Percentiles rank a stretch among this genome's conserved stretches.
These are phyloP conservation scores for Acrossocheilus fasciatus DNA, from an alignment of 2,797 vertebrate species.

Conservation along the genomic window DNA sequence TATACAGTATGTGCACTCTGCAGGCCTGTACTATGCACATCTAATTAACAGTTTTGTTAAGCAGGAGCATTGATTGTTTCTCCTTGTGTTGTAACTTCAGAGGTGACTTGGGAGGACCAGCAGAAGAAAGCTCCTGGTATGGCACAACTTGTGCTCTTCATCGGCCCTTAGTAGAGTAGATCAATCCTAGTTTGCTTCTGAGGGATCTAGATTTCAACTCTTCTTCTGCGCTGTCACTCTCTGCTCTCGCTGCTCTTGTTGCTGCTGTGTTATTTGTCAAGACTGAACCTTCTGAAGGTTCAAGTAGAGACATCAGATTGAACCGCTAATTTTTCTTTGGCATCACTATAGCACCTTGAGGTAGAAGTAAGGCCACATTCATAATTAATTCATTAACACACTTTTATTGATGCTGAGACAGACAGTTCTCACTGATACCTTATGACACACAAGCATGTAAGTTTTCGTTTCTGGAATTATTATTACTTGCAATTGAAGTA, in stretches of 20 bases:
- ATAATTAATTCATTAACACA: not conserved
- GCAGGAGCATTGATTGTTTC: slow-evolving; percentile 58
- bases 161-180: slow-evolving; percentile 25
- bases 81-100: slow-evolving; percentile 81
- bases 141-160: slow-evolving; percentile 43
- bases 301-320: not conserved
- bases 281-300: not conserved
- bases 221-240: slow-evolving; percentile 10
- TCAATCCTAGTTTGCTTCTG: slow-evolving; percentile 17
- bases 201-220: slow-evolving; percentile 11
- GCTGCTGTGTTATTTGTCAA: slow-evolving; percentile 13
- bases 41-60: not conserved
- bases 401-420: not conserved
- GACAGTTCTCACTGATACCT: not conserved
- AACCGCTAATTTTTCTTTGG: not conserved
- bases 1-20: not conserved
- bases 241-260: slow-evolving; percentile 8
- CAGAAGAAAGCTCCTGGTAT: slow-evolving; percentile 91
- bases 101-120: slow-evolving; percentile 98
- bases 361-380: not conserved
- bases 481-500: not conserved
- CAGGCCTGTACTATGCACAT: not conserved
- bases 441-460: not conserved
- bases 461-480: not conserved
- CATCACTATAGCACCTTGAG: not conserved